Percentiles rank a stretch among this genome's conserved stretches.
phyloP scores from a whole-genome alignment of 2,113 vertebrate genomes.

The Scartelaos histophorus region DNA sequence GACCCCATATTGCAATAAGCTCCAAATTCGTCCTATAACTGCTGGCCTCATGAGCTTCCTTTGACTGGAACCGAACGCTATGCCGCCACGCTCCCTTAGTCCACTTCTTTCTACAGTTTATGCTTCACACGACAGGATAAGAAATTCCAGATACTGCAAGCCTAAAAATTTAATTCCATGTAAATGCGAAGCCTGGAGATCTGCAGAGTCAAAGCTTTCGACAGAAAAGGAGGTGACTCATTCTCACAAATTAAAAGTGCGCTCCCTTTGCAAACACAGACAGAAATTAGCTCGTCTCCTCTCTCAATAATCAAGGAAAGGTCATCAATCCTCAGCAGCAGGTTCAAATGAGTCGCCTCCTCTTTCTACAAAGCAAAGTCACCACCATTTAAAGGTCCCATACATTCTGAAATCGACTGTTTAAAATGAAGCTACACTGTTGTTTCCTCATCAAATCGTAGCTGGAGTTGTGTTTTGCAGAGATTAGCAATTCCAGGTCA shows the following conservation, averaged over 20 bases:
- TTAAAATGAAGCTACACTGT: no score
- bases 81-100: no score
- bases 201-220: not conserved
- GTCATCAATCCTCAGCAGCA: constrained; percentile 1
- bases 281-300: not conserved
- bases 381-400: not conserved
- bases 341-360: not conserved
- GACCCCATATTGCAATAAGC: no score
- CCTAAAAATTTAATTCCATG: not conserved
- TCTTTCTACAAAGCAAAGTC: not conserved
- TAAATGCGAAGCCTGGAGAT: not conserved
- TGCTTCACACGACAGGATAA: no score
- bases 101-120: no score
- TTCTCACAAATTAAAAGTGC: not conserved
- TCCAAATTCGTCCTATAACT: no score
- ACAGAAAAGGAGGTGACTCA: not conserved
- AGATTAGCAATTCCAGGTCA: no score
- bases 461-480: not conserved
- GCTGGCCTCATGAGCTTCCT: no score
- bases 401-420: no score
- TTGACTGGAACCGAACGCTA: no score
- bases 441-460: no score
- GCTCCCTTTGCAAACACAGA: constrained; percentile 2
- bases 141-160: not conserved
- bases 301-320: constrained; percentile 1